Conservation (phyloP, 2,113 vertebrate genomes). For the Hypocryptadius cinnamomeus region DNA sequence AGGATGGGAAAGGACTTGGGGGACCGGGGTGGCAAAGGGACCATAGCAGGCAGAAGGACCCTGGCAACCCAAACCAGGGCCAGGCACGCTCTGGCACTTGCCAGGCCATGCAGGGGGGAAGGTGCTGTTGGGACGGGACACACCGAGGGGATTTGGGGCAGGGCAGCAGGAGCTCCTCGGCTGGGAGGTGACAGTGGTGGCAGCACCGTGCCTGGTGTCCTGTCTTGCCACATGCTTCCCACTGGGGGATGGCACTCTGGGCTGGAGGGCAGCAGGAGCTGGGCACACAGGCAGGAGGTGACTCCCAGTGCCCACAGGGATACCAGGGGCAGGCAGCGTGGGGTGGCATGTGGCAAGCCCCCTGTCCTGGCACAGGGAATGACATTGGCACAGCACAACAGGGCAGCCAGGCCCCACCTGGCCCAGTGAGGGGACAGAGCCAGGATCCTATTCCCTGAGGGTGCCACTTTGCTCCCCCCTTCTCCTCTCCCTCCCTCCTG, state of each 20-base stretch:
- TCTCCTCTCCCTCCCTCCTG: background rate
- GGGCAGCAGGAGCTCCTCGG: fast-evolving
- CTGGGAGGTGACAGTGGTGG: background rate
- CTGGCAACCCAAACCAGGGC: background rate
- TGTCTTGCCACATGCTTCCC: fast-evolving
- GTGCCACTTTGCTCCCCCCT: background rate
- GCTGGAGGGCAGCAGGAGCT: background rate
- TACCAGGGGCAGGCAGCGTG: fast-evolving
- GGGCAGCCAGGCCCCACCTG: background rate
- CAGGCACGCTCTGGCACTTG: background rate
- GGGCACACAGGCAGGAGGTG: background rate
- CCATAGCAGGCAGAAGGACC: background rate
- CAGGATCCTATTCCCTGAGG: background rate
- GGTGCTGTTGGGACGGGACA: background rate
- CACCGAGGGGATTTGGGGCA: background rate
- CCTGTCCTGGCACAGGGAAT: background rate
- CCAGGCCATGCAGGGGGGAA: fast-evolving
- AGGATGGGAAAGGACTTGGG: background rate
- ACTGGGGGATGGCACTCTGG: fast-evolving
- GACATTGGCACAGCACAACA: background rate
- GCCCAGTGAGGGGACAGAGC: background rate
- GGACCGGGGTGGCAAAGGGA: fast-evolving
- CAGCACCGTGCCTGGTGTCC: fast-evolving
- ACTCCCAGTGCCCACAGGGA: background rate
- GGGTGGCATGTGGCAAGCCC: background rate